Evolutionary conservation across 1,140 invertebrate genomes (phyloP), one percentile per base, ranked within the genome.

Genomic region (Camponotus pennsylvanicus): DNA sequence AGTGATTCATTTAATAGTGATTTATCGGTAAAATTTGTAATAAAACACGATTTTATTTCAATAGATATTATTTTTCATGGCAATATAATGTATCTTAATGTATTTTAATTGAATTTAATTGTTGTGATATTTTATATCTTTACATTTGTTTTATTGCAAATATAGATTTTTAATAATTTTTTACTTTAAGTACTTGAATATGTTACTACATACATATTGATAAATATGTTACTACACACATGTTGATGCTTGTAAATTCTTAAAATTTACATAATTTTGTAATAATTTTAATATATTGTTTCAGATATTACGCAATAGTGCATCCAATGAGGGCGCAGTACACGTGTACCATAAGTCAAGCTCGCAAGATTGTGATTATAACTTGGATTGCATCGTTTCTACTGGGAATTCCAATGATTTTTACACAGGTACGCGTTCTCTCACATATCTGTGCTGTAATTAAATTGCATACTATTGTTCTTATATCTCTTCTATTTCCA

Each of bases 321-420:
- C 97, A 97, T 94, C 97, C 97, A 2, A 97, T 98, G 96, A 96
- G 96, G 90, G 97, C 97, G 15, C 96, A 97, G 88, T 97, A 97
- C 91, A 96, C 96, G 8, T 97, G 97, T 86, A 97, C 97, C 0
- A 96, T 97, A 63, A 96, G 96, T 86, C 96, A 97, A 89, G 97
- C 97, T 0, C 95, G 96, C 86, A 96, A 95, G 86, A 96, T 97
- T 61, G 96, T 97, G 70, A 89, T 96, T 42, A 91, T 96, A n/a
- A 96, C 96, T 9, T 97, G 97, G 97, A 86, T 96, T 0, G 86
- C 96, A 3, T 96, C 97, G 1, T 95, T 97, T 85, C 84, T 97
- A 13, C 91, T 97, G 2, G 96, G 96, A 9, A 92, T 96, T 45
- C 97, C 97, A 27, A 96, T 96, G 37, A 91, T 96, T 37, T 95